Conservation (phyloP, 2,888 invertebrate species). For the Orthosia gracilis region DNA sequence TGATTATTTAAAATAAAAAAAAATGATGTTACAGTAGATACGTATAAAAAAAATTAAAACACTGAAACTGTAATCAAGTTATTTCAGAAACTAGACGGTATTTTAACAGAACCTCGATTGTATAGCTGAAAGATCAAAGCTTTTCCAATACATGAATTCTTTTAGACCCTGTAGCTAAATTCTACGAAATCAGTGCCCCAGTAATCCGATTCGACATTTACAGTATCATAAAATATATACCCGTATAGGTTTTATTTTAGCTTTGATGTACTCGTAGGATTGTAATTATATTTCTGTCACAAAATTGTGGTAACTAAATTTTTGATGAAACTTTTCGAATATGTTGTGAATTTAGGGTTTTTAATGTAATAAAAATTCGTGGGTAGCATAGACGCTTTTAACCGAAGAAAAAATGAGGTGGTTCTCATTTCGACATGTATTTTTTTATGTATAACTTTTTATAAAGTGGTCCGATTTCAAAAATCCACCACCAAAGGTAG, state of each 20-base stretch:
- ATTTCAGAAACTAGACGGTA: not conserved
- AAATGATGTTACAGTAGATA: no score
- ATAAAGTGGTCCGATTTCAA: no score
- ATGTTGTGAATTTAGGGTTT: not conserved
- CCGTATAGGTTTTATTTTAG: not conserved
- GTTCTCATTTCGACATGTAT: no score
- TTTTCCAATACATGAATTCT: not conserved
- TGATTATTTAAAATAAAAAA: no score
- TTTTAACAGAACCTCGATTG: not conserved
- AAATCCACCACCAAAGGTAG: no score
- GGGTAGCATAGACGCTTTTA: not conserved
- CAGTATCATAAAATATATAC: not conserved
- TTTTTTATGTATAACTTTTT: no score
- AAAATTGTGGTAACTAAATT: constrained; percentile 8
- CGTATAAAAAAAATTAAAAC: no score
- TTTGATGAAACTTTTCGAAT: constrained; percentile 9
- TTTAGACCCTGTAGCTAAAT: not conserved
- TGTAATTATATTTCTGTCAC: not conserved
- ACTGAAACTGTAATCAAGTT: not conserved
- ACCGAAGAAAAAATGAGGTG: no score
- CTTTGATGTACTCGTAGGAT: not conserved
- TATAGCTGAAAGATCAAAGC: not conserved
- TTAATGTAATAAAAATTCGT: not conserved
- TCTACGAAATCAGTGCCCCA: not conserved
- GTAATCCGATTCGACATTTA: not conserved